A percentile compares a stretch with the other conserved stretches of the same genome.
Evolutionary conservation across 1,140 invertebrate genomes (phyloP).

Genomic region (Lordiphosa collinella): DNA sequence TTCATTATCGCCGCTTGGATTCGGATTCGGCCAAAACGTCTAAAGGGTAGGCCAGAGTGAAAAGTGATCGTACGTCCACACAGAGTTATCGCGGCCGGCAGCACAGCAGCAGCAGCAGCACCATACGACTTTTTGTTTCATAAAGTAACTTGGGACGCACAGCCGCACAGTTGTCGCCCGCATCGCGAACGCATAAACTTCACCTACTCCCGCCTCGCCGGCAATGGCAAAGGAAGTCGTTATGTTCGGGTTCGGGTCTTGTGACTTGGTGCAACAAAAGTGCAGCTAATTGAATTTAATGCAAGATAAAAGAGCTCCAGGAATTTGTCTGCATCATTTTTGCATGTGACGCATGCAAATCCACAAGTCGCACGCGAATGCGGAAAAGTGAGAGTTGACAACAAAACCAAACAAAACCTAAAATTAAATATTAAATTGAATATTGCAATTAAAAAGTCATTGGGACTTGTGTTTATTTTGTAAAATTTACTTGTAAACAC

Average conservation of each 20-base stretch:
- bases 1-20: conserved; percentile 41
- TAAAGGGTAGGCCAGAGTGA: conserved; percentile 28
- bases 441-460: conserved; percentile 5
- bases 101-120: conserved; percentile 7
- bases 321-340: conserved; percentile 26
- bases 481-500: conserved; percentile 23
- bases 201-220: conserved; percentile 6
- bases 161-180: conserved; percentile 3
- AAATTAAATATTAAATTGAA: conserved; percentile 2
- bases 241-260: conserved; percentile 26
- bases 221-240: conserved; percentile 50
- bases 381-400: conserved; percentile 36
- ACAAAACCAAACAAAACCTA: conserved; percentile 3
- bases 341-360: conserved; percentile 35
- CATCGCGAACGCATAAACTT: conserved; percentile 16
- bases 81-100: conserved; percentile 19
- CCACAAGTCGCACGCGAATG: conserved; percentile 22
- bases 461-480: conserved; percentile 21
- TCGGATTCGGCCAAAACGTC: conserved; percentile 27
- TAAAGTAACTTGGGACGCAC: conserved; percentile 1
- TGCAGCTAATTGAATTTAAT: conserved; percentile 72
- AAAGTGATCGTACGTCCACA: conserved; percentile 22
- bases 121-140: neutral
- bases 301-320: conserved; percentile 18
- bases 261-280: conserved; percentile 59